These are phyloP conservation scores for Smithornis capensis DNA, from an alignment of 2,113 vertebrate genomes.

Conservation along the genomic window DNA sequence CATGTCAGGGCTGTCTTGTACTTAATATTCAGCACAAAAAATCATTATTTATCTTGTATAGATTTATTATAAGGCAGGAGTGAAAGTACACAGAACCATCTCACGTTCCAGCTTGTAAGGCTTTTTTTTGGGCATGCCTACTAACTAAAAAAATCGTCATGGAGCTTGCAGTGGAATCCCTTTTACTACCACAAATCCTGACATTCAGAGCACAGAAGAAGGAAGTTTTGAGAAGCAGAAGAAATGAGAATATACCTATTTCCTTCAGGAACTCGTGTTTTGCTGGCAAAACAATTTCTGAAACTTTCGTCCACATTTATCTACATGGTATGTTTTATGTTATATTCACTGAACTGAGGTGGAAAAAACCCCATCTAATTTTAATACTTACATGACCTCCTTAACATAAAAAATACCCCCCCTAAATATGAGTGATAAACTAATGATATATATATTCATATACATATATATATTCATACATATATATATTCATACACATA, in stretches of 20 bases:
- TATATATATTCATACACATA: no score
- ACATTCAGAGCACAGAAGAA: neutral
- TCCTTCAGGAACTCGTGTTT: neutral
- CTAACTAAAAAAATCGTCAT: neutral
- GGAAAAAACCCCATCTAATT: neutral
- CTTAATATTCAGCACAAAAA: neutral
- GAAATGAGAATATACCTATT: neutral
- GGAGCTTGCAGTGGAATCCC: neutral
- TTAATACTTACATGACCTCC: neutral
- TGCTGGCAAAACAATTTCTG: neutral
- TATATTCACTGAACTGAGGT: neutral
- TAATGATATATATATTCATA: no score
- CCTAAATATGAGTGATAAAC: neutral
- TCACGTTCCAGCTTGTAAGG: neutral
- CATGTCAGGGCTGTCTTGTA: neutral
- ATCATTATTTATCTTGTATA: neutral
- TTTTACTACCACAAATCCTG: neutral
- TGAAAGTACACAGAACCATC: neutral
- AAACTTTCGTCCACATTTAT: neutral
- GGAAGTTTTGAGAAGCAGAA: neutral
- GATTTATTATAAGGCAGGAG: neutral
- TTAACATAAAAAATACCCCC: neutral
- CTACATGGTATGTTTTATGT: neutral
- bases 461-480: no score
- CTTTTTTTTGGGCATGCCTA: neutral